Base-by-base conservation (phyloP, 2,888 invertebrate genomes). In the Aplocera efformata region DNA sequence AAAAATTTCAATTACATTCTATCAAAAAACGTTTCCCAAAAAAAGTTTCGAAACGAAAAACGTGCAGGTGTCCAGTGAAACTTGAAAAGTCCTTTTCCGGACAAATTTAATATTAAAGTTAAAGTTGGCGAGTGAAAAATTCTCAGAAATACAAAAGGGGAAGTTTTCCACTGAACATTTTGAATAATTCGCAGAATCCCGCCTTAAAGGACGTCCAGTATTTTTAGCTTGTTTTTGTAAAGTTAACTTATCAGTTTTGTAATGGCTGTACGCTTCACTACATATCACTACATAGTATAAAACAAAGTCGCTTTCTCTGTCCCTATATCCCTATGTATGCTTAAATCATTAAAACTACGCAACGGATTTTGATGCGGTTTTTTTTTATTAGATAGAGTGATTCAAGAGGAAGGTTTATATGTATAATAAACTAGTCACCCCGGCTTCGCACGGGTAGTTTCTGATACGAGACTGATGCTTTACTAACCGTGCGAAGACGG, bases 141-240 rank as follows among this genome's bases (percentile, higher is more conserved):
- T 63, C 46, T 43, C 60, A 59, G 38, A 63, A 70, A 67, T 72
- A 68, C 79, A 76, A 78, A 78, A 79, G 74, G 67, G 67, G 53
- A 56, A 56, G 37, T 53, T 51, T 49, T 37, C 40, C 20, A 42
- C 42, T 17, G 42, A 53, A 56, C 53, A 48, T 50, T 56, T 53
- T 50, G 47, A 49, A 53, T 51, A 40, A 53, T 41, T 42, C 43
- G 32, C 34, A 46, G 40, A 50, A 44, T 49, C 40, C 46, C 37
- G 32, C 43, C 45, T 50, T 50, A 36, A 49, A 39, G 39, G 42
- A 37, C 38, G 46, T 38, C 42, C 46, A 45, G 40, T 27, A 45
- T 40, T 45, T 44, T 44, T 44, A 35, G 5, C 8, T 36, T 9
- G 7, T 45, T 45, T 45, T 45, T 28, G 36, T 20, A 17, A 40